Conservation (phyloP, 1,140 invertebrate species). For the Psilanteris sp. region DNA sequence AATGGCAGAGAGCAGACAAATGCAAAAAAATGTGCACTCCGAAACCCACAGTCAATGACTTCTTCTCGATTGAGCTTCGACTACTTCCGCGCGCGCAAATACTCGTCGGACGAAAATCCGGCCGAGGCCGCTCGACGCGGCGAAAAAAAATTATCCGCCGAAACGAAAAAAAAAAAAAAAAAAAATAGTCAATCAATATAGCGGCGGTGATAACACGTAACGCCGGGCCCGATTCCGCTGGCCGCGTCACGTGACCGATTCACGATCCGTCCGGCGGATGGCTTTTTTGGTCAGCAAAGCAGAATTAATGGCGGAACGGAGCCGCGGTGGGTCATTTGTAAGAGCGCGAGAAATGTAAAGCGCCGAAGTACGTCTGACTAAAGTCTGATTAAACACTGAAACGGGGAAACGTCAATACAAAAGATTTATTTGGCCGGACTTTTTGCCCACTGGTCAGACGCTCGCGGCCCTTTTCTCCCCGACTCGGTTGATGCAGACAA, state of each 20-base stretch:
- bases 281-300: too few relatives aligned
- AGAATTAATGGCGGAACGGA: background rate
- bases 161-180: too few relatives aligned
- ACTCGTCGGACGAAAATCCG: constrained; percentile 56
- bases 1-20: constrained; percentile 55
- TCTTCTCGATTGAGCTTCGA: constrained; percentile 65
- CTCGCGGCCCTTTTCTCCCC: constrained; percentile 18
- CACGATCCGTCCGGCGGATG: too few relatives aligned
- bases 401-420: constrained; percentile 46
- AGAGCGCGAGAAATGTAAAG: constrained; percentile 29
- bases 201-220: too few relatives aligned
- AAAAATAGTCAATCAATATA: too few relatives aligned
- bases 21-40: constrained; percentile 66
- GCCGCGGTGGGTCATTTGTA: too few relatives aligned
- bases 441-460: constrained; percentile 44
- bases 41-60: constrained; percentile 72
- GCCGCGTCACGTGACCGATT: too few relatives aligned
- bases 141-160: constrained; percentile 30
- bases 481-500: constrained; percentile 30
- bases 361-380: constrained; percentile 30
- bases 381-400: constrained; percentile 59
- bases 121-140: too few relatives aligned
- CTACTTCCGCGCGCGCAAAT: constrained; percentile 53
- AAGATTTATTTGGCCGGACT: constrained; percentile 53
- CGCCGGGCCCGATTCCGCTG: too few relatives aligned